These are phyloP conservation scores for Drosophila navojoa DNA, from an alignment of 1,140 invertebrate genomes.

Conservation along the genomic window DNA sequence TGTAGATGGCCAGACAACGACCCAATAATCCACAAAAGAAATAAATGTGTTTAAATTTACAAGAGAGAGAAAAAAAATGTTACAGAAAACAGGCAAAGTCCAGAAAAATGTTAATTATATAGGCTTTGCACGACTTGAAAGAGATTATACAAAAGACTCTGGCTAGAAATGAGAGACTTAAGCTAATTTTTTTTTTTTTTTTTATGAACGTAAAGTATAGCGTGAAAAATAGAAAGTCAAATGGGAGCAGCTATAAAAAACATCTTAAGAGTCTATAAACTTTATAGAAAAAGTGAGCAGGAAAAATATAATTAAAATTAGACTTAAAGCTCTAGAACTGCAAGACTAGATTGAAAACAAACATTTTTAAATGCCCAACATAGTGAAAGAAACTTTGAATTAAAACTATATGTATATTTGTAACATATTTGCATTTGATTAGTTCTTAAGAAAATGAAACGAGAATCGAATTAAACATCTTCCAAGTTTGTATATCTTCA, in stretches of 20 bases:
- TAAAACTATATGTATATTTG: too few species aligned
- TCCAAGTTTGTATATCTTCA: not conserved
- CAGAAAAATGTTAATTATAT: conserved; percentile 33
- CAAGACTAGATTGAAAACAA: not conserved
- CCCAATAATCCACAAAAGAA: conserved; percentile 24
- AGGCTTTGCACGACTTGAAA: conserved; percentile 9
- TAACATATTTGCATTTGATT: too few species aligned
- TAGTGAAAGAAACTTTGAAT: too few species aligned
- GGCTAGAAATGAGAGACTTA: conserved; percentile 3
- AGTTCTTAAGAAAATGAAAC: not conserved
- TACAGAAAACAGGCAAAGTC: not conserved
- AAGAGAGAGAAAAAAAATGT: conserved; percentile 12
- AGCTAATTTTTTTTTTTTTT: conserved; percentile 5
- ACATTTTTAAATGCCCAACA: too few species aligned
- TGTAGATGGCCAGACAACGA: not conserved
- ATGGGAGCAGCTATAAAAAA: conserved; percentile 14
- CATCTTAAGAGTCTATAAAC: not conserved
- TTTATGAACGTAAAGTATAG: not conserved
- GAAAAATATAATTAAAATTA: not conserved
- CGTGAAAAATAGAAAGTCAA: conserved; percentile 31
- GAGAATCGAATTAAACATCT: not conserved
- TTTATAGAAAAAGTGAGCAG: not conserved
- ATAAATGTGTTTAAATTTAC: not conserved
- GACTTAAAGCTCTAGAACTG: too few species aligned
- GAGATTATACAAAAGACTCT: not conserved